Conservation (phyloP, 2,113 vertebrate species). For the Poeciliopsis prolifica region DNA sequence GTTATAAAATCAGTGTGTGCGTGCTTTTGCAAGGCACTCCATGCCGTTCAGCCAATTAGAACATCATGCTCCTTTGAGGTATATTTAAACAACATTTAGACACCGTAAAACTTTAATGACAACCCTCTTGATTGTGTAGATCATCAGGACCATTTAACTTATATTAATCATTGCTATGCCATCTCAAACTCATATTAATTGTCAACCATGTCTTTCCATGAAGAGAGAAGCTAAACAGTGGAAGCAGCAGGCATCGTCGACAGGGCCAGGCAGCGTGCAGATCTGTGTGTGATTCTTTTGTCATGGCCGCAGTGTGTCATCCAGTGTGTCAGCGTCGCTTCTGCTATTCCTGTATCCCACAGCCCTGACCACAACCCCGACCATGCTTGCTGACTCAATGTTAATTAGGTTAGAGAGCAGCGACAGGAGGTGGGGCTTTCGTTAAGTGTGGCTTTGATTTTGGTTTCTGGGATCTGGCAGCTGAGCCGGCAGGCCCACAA, state of each 20-base stretch:
- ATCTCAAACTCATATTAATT: slow-evolving; percentile 4
- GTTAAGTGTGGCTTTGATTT: slow-evolving; percentile 69
- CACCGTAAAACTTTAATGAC: slow-evolving; percentile 35
- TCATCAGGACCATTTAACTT: slow-evolving; percentile 18
- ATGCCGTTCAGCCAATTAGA: not conserved
- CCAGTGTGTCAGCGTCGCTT: slow-evolving; percentile 58
- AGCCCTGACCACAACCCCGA: slow-evolving; percentile 58
- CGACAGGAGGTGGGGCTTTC: slow-evolving; percentile 63
- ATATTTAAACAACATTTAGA: slow-evolving; percentile 21
- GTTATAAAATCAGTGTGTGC: not conserved
- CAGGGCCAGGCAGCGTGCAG: slow-evolving; percentile 52
- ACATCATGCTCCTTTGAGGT: not conserved
- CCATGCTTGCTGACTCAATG: slow-evolving; percentile 68
- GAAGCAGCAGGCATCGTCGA: slow-evolving; percentile 47
- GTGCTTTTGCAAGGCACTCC: too few relatives aligned
- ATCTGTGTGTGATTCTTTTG: slow-evolving; percentile 66
- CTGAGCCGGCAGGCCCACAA: slow-evolving; percentile 60
- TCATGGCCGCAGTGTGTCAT: slow-evolving; percentile 66
- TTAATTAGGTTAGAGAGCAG: slow-evolving; percentile 75
- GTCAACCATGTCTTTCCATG: slow-evolving; percentile 4
- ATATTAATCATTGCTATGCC: slow-evolving; percentile 14
- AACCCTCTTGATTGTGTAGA: slow-evolving; percentile 16
- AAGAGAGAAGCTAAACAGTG: slow-evolving; percentile 8
- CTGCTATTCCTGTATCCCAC: slow-evolving; percentile 65
- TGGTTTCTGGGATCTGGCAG: slow-evolving; percentile 65